These are phyloP conservation scores for Platorchestia sp. DNA, from an alignment of 1,140 invertebrate species.

Conservation along the genomic window DNA sequence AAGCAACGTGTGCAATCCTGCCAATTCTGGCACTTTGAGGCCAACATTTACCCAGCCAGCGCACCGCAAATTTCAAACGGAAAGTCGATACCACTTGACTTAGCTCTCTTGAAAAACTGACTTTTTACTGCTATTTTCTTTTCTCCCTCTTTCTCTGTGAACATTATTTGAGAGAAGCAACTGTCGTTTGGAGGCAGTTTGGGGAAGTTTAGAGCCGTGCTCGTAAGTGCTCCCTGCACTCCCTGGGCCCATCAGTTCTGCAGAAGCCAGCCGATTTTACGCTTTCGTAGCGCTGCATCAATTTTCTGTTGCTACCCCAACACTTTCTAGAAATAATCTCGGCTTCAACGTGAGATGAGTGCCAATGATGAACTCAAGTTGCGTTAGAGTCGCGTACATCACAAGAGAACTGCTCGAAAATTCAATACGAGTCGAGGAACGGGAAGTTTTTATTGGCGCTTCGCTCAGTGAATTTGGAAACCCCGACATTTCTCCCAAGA, in stretches of 20 bases:
- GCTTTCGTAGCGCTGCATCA: neutral
- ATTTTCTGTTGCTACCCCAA: neutral
- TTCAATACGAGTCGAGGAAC: neutral
- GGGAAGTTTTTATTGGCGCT: neutral
- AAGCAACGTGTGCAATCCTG: neutral
- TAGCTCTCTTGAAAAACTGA: neutral
- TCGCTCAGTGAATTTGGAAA: neutral
- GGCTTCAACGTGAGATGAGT: neutral
- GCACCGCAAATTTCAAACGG: neutral
- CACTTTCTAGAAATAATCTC: neutral
- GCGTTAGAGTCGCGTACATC: neutral
- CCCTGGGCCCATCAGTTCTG: neutral
- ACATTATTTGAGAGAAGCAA: neutral
- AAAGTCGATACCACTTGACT: neutral
- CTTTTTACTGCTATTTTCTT: neutral
- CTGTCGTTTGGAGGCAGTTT: neutral
- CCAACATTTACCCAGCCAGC: too few relatives aligned
- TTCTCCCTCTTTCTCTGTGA: neutral
- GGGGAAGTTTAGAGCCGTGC: neutral
- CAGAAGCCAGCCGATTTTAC: neutral
- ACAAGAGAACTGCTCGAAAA: neutral
- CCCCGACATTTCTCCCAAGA: neutral
- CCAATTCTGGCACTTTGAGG: neutral
- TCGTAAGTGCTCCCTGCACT: neutral
- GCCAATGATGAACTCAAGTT: neutral